Base-by-base conservation (phyloP, 2,797 vertebrate species). In the Helicolenus hilgendorfi region DNA sequence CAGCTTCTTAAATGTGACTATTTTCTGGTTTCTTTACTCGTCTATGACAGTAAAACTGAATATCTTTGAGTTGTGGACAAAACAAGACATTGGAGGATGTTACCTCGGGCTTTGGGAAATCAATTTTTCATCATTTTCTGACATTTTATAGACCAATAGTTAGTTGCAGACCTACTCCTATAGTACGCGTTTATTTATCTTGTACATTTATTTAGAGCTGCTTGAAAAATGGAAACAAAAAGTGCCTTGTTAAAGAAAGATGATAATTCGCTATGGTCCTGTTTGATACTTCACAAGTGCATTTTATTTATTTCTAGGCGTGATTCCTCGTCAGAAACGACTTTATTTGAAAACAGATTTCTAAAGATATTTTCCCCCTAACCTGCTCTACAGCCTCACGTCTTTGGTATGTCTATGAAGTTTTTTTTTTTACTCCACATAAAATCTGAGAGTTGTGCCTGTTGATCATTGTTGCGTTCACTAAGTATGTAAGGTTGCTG, bases 391-490 rank as follows among this genome's bases (percentile, higher is more conserved):
- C 65, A 49, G 33, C 38, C 65, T 87, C n/a, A 31, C 38, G 24
- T 74, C 77, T 92, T 74, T 72, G 78, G 79, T 65, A 74, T 60
- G 69, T 70, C 56, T 62, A 38, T 65, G 33, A 72, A 80, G 18
- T 59, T 26, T 58, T 60, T 67, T 41, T 58, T 49, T 33, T 38
- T 11, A 64, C 35, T 80, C 13, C 63, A 60, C 24, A 10, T 82
- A 49, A 74, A 80, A 76, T 75, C 29, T 33, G 59, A 22, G 18
- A 22, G 33, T 45, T 58, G 2, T 45, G 38, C 53, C 68, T 72
- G 77, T 56, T 60, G 65, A 49, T 72, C 15, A 31, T 2, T 53
- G 68, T 20, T 76, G 20, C 1, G 3, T 74, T 74, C 15, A 35
- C 45, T 10, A 14, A 62, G 27, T 20, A 49, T 49, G 18, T 49